Evolutionary conservation across 2,113 vertebrate genomes (phyloP), one percentile per base, ranked within the genome.

Genomic region (Ictalurus furcatus): DNA sequence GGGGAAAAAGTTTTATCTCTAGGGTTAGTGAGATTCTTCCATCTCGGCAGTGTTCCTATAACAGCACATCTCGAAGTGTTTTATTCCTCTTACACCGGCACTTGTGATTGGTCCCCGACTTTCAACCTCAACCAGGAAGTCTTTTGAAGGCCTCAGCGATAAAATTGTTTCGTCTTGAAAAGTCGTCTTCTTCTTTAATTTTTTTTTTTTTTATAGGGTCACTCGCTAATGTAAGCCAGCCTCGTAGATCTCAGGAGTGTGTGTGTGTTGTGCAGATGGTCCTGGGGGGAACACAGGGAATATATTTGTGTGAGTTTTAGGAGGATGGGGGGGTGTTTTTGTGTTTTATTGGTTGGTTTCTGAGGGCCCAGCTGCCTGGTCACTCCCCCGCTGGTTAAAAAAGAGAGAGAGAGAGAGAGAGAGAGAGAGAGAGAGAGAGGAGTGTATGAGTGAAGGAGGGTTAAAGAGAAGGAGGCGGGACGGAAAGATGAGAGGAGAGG

Each of bases 331-430:
- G 88, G 85, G 67, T 59, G 87, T 90, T 89, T 91, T 91, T 86
- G 84, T 90, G 87, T 88, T 91, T 91, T 91, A 91, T 90, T 91
- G 86, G 84, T 90, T 74, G 83, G 83, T 89, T 91, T 85, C 88
- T 85, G 86, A 90, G 44, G 90, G 85, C 88, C 88, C 90, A 91
- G 90, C 90, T 91, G 90, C 90, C 87, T 69, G 90, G 90, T 91
- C 90, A 91, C 89, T 88, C 78, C 90, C 90, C 90, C 71, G 69
- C 84, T 84, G 87, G 48, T 85, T 79, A 54, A 78, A 28, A 56
- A 8, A 48, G 59, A 82, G 76, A 65, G 73, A 34, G 71, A 56
- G 83, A 37, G 67, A 63, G 87, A 76, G 73, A 19, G 67, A 86
- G 69, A 82, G 76, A 65, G 73, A 34, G 71, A 56, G 83, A 37